Conservation (phyloP, 2,888 invertebrate species). For the Anodontia alba region DNA sequence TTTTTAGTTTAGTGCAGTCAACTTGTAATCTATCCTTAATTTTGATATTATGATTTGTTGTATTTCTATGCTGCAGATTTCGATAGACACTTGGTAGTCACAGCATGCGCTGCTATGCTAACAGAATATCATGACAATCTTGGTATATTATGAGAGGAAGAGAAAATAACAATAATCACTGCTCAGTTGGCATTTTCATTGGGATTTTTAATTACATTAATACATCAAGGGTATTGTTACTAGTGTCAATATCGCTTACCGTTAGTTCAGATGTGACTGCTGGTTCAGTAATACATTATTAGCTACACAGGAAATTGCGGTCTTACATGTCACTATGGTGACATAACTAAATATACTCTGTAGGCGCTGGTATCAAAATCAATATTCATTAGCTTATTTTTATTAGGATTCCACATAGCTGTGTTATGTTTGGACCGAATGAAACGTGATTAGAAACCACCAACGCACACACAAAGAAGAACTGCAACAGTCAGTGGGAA, state of each 20-base stretch:
- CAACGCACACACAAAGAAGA: too few relatives aligned
- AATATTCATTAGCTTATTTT: too few relatives aligned
- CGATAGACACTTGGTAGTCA: too few relatives aligned
- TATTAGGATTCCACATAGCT: too few relatives aligned
- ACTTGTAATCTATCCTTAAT: too few relatives aligned
- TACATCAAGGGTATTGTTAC: constrained; percentile 9
- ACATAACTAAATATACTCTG: neutral
- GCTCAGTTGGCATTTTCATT: constrained; percentile 6
- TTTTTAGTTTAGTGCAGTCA: too few relatives aligned
- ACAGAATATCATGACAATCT: neutral
- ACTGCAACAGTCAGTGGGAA: too few relatives aligned
- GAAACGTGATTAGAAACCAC: too few relatives aligned
- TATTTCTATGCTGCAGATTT: too few relatives aligned
- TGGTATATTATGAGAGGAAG: neutral
- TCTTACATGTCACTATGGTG: neutral
- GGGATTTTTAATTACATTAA: neutral
- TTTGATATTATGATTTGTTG: too few relatives aligned
- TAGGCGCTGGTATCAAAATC: neutral
- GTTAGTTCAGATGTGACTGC: neutral
- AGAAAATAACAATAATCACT: neutral
- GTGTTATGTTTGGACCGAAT: too few relatives aligned
- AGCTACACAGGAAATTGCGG: neutral
- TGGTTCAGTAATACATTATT: neutral
- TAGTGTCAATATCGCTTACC: constrained; percentile 13
- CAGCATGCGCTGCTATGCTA: neutral